Percentiles rank a stretch among this genome's conserved stretches.
Conservation (phyloP, 92 coral and sea anemone genomes). For the Montipora capitata region DNA sequence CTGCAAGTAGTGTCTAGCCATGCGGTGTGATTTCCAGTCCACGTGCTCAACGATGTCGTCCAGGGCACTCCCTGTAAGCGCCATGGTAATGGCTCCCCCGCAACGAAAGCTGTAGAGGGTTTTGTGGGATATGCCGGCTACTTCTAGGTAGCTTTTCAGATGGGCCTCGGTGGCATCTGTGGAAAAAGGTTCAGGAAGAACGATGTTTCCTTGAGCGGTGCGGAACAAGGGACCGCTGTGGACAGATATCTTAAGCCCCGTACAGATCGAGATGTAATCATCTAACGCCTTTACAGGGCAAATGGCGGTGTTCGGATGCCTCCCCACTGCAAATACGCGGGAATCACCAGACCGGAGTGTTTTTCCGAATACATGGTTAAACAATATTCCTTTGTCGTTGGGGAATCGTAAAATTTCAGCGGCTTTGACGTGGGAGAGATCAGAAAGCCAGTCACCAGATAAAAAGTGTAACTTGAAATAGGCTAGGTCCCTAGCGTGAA, state of each 20-base stretch:
- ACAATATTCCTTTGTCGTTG: slow-evolving; percentile 37
- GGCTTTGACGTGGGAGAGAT: slow-evolving; percentile 35
- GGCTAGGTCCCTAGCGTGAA: slow-evolving; percentile 21
- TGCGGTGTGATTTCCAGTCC: slow-evolving; percentile 44
- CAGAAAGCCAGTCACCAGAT: slow-evolving; percentile 45
- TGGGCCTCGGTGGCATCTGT: slow-evolving; percentile 49
- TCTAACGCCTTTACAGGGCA: slow-evolving; percentile 55
- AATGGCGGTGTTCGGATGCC: slow-evolving; percentile 43
- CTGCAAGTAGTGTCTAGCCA: slow-evolving; percentile 28
- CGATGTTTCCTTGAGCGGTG: slow-evolving; percentile 20
- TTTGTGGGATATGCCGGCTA: slow-evolving; percentile 36
- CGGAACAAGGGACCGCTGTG: slow-evolving; percentile 42
- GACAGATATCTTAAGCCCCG: slow-evolving; percentile 39
- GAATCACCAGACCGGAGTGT: slow-evolving; percentile 40
- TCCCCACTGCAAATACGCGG: slow-evolving; percentile 34
- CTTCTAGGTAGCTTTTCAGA: slow-evolving; percentile 11
- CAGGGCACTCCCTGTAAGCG: slow-evolving; percentile 43
- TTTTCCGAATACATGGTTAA: slow-evolving; percentile 41
- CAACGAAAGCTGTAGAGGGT: slow-evolving; percentile 43
- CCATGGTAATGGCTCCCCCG: slow-evolving; percentile 50
- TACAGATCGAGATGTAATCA: slow-evolving; percentile 26
- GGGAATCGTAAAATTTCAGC: slow-evolving; percentile 40
- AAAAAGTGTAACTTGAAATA: not conserved
- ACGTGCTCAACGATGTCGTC: slow-evolving; percentile 49
- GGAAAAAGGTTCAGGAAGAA: slow-evolving; percentile 44